These are phyloP conservation scores for Helicoverpa assulta DNA, from an alignment of 2,888 invertebrate genomes.

Conservation along the genomic window DNA sequence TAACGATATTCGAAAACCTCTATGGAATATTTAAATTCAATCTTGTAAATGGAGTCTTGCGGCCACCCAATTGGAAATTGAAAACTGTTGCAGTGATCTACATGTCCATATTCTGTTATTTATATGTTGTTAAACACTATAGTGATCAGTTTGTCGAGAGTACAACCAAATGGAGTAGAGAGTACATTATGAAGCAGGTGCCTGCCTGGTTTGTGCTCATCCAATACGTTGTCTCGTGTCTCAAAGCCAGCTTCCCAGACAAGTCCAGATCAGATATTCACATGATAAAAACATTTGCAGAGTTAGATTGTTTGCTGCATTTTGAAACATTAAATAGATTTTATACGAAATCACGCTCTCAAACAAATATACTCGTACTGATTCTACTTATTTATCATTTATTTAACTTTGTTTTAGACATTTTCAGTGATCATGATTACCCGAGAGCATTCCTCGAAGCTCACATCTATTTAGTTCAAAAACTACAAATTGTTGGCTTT, in stretches of 20 bases:
- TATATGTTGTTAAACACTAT: slow-evolving; percentile 1
- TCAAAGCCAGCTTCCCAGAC: slow-evolving; percentile 61
- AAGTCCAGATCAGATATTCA: slow-evolving; percentile 59
- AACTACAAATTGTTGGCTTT: slow-evolving; percentile 55
- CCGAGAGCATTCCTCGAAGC: slow-evolving; percentile 19
- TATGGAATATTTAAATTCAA: slow-evolving; percentile 26
- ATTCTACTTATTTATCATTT: slow-evolving; percentile 53
- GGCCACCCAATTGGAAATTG: slow-evolving; percentile 19
- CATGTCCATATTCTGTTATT: background rate
- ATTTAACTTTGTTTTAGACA: slow-evolving; percentile 47
- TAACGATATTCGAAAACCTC: slow-evolving; percentile 18
- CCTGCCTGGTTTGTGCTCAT: slow-evolving; percentile 62
- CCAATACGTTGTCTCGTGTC: slow-evolving; percentile 65
- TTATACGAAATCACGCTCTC: slow-evolving; percentile 61
- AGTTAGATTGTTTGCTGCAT: slow-evolving; percentile 65
- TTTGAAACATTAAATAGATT: slow-evolving; percentile 60
- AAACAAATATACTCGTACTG: slow-evolving; percentile 51
- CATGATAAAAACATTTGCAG: slow-evolving; percentile 64
- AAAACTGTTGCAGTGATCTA: slow-evolving; percentile 22
- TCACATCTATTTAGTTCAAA: slow-evolving; percentile 26
- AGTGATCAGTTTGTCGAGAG: background rate
- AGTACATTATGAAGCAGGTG: slow-evolving; percentile 50
- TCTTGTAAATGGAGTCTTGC: slow-evolving; percentile 18
- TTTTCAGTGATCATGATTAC: slow-evolving; percentile 31
- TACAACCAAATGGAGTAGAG: slow-evolving; percentile 1